Conservation (phyloP, 1,140 invertebrate species). For the Drosophila asahinai region DNA sequence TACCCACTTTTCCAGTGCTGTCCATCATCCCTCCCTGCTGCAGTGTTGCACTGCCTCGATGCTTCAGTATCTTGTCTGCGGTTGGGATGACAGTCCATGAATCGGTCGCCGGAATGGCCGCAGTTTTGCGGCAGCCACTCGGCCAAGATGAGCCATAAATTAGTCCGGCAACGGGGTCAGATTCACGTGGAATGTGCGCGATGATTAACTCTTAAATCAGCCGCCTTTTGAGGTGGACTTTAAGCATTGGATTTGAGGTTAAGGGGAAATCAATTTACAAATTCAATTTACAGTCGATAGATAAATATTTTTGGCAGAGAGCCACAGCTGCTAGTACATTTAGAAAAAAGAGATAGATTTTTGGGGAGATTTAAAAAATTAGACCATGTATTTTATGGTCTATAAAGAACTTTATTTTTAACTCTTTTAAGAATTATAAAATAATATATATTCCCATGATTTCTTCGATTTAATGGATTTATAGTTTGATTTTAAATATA, state of each 20-base stretch:
- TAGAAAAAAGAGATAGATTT: not conserved
- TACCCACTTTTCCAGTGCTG: not conserved
- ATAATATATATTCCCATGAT: too few species aligned
- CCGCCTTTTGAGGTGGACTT: conserved; percentile 22
- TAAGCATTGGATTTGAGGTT: conserved; percentile 3
- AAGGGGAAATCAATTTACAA: conserved; percentile 40
- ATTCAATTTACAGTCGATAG: conserved; percentile 36
- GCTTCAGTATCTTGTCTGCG: conserved; percentile 49
- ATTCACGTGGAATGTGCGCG: conserved; percentile 8
- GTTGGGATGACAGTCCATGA: conserved; percentile 60
- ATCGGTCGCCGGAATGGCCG: conserved; percentile 42
- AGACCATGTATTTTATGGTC: too few species aligned
- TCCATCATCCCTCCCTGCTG: not conserved
- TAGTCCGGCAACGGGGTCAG: conserved; percentile 15
- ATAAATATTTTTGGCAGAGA: conserved; percentile 11
- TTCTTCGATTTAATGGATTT: too few species aligned
- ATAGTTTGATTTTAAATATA: too few species aligned
- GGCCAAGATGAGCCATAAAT: conserved; percentile 57
- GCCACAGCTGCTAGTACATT: not conserved
- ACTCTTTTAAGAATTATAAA: too few species aligned
- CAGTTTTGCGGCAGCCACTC: conserved; percentile 62
- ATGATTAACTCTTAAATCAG: conserved; percentile 48
- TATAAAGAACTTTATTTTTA: too few species aligned
- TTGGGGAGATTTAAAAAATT: too few species aligned
- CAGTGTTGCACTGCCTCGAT: not conserved